Conservation (phyloP, 2,113 vertebrate genomes). For the Psophia crepitans region DNA sequence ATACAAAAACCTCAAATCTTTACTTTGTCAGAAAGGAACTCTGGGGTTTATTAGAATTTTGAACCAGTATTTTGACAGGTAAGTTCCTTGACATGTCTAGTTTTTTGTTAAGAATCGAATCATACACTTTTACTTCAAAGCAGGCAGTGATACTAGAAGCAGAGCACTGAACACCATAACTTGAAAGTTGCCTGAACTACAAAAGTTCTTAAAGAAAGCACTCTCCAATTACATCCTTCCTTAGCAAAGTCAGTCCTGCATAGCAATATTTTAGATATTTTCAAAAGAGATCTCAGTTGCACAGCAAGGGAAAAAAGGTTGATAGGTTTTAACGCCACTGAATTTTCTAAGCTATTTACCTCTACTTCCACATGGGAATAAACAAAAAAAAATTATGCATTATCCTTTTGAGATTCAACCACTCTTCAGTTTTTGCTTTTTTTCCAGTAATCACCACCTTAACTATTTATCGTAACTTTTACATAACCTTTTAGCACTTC, state of each 20-base stretch:
- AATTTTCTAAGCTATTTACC: background rate
- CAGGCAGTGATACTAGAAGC: background rate
- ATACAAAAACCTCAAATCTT: background rate
- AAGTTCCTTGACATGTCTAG: background rate
- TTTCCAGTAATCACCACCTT: background rate
- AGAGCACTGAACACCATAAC: background rate
- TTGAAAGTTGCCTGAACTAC: background rate
- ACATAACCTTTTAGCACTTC: background rate
- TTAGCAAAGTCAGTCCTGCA: background rate
- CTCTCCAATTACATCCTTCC: background rate
- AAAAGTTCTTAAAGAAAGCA: background rate
- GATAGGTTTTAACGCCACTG: background rate
- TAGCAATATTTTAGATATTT: background rate
- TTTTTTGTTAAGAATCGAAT: background rate
- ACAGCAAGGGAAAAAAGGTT: background rate
- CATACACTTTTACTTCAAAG: background rate
- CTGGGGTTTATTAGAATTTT: background rate
- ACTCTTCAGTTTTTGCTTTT: background rate
- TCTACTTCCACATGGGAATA: background rate
- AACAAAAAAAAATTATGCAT: background rate
- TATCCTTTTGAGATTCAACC: background rate
- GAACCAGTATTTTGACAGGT: background rate
- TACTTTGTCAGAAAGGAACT: background rate
- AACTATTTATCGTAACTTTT: background rate
- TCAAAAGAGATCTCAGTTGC: background rate